Evolutionary conservation across 2,113 vertebrate species (phyloP), one percentile per base, ranked within the genome.

Genomic region (Pavo muticus): DNA sequence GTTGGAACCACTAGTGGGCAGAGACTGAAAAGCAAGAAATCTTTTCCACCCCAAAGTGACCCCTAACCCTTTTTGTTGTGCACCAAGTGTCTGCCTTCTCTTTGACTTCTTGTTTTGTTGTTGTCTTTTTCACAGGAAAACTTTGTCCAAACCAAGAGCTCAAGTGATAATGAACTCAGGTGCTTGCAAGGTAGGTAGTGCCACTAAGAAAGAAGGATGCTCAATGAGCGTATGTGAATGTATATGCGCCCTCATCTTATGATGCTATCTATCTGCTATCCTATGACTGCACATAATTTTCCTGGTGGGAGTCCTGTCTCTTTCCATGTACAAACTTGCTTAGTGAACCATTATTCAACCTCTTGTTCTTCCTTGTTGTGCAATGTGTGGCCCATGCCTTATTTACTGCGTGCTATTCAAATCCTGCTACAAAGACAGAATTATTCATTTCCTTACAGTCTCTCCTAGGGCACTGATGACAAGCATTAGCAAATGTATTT

Each of bases 401-500:
- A 67, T 77, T 92, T 45, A 50, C 74, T 76, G 94, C 44, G 19
- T 47, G 1, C 65, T 68, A 13, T 68, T 87, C 70, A 84, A 86
- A 93, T 40, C 84, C 80, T 92, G 86, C 94, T 57, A n/a, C 0
- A 0, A 87, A 82, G 89, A 65, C 84, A 59, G 89, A 87, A 89
- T 95, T 96, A 91, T 93, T 96, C 94, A 93, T 72, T 93, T 92
- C 94, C 93, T 93, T 73, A 65, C 10, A 67, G 79, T 74, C 10
- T 19, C 85, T 95, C 86, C 56, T 14, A 3, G 2, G 76, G 83
- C 83, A 57, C 52, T 13, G 60, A 52, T 84, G 89, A 91, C 73
- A 82, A 77, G 57, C 40, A 65, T 15, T 23, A 79, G 83, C 10
- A 20, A 59, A 92, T 87, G 65, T 65, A 79, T 84, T 92, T 87